phyloP scores from a whole-genome alignment of 2,113 vertebrate genomes.

The Muntiacus muntjak region DNA sequence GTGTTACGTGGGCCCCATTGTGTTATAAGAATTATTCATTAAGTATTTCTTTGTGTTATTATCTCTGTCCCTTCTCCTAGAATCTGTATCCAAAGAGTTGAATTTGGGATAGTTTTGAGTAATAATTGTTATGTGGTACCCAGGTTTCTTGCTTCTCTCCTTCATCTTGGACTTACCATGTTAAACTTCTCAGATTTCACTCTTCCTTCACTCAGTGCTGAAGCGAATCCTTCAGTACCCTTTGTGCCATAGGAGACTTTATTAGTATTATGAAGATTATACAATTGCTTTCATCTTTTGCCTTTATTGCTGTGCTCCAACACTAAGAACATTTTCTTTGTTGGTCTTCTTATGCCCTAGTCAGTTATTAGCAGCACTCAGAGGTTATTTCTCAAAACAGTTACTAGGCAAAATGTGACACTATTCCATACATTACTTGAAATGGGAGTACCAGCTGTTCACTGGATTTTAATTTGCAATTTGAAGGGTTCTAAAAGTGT shows the following conservation, averaged over 20 bases:
- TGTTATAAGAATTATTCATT: not conserved
- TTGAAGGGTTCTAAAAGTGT: slow-evolving; percentile 12
- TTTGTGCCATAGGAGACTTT: not conserved
- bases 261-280: not conserved
- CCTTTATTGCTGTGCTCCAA: not conserved
- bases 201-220: not conserved
- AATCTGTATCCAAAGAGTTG: not conserved
- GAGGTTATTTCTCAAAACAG: not conserved
- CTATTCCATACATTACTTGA: not conserved
- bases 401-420: slow-evolving; percentile 17
- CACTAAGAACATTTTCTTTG: not conserved
- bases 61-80: not conserved
- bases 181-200: not conserved
- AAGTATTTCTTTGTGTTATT: not conserved
- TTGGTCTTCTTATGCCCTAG: not conserved
- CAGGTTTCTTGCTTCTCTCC: not conserved
- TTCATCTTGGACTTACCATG: not conserved
- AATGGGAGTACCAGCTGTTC: slow-evolving; percentile 10
- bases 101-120: not conserved
- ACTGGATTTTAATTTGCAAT: slow-evolving; percentile 28
- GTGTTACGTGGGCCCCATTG: not conserved
- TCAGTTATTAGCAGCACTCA: not conserved
- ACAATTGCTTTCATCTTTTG: slow-evolving; percentile 10
- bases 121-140: not conserved
- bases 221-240: not conserved